phyloP scores from a whole-genome alignment of 35 echinoderm and acorn worm genomes.

The Anneissia japonica region DNA sequence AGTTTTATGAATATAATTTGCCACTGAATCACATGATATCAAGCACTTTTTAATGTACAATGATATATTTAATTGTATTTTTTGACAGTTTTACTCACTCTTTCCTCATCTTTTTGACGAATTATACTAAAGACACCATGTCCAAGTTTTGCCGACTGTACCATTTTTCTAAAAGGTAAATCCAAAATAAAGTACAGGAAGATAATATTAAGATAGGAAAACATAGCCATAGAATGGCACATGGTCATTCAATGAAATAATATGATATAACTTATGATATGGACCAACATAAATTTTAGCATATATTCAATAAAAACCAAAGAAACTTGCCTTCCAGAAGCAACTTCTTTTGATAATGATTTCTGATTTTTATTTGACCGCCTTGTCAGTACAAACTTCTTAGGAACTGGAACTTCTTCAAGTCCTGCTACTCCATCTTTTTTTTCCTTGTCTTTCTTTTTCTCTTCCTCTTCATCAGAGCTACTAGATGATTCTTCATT shows the following conservation, averaged over 20 bases:
- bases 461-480: constrained; percentile 58
- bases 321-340: constrained; percentile 56
- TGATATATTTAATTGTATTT: too few species aligned
- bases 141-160: constrained; percentile 76
- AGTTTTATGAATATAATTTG: background rate
- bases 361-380: constrained; percentile 76
- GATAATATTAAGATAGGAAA: too few species aligned
- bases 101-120: constrained; percentile 66
- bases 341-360: constrained; percentile 76
- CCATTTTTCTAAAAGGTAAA: constrained; percentile 63
- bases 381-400: constrained; percentile 54
- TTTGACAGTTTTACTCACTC: constrained; percentile 44
- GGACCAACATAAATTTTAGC: too few species aligned
- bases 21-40: background rate
- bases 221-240: too few species aligned
- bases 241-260: too few species aligned
- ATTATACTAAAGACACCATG: constrained; percentile 94
- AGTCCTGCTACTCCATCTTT: background rate
- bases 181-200: too few species aligned
- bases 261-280: too few species aligned
- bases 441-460: constrained; percentile 48
- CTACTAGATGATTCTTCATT: constrained; percentile 40
- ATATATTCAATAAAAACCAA: too few species aligned
- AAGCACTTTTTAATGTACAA: background rate
- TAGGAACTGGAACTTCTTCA: constrained; percentile 23